Evolutionary conservation across 1,140 invertebrate species (phyloP).

Genomic region (Akabosia matsudoensis): DNA sequence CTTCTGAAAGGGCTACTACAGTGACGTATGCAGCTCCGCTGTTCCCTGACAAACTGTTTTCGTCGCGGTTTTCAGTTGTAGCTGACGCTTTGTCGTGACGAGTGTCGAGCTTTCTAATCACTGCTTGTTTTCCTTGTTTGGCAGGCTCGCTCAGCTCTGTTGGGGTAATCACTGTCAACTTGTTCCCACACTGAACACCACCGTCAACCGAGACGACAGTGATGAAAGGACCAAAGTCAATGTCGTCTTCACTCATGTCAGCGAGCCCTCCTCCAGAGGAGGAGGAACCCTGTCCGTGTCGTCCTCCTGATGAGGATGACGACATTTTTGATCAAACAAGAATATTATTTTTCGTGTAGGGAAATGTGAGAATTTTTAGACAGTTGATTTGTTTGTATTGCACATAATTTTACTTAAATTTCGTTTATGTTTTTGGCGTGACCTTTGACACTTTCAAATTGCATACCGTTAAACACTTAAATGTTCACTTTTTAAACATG

Average conservation of each 20-base stretch:
- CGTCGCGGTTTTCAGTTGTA: no score
- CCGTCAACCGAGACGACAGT: slow-evolving; percentile 46
- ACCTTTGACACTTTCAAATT: no score
- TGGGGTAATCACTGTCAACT: slow-evolving; percentile 46
- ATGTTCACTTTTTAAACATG: no score
- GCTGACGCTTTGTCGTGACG: slow-evolving; percentile 2
- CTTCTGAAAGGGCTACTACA: slow-evolving; percentile 41
- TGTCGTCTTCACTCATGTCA: not conserved
- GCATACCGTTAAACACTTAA: no score
- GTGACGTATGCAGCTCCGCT: slow-evolving; percentile 40
- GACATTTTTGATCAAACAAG: slow-evolving; percentile 9
- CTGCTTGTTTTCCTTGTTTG: slow-evolving; percentile 19
- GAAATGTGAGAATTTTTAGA: no score
- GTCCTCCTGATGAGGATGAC: not conserved
- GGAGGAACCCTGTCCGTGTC: not conserved
- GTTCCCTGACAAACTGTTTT: no score
- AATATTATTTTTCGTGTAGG: no score
- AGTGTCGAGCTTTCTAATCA: slow-evolving; percentile 14
- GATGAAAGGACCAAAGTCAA: slow-evolving; percentile 40
- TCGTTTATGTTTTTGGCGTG: no score
- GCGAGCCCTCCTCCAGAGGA: not conserved
- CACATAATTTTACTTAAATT: no score
- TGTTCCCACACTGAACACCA: slow-evolving; percentile 42
- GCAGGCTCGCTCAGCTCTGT: slow-evolving; percentile 27
- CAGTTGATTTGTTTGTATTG: no score